Conservation (phyloP, 2,888 invertebrate species). For the Catocala sponsa region DNA sequence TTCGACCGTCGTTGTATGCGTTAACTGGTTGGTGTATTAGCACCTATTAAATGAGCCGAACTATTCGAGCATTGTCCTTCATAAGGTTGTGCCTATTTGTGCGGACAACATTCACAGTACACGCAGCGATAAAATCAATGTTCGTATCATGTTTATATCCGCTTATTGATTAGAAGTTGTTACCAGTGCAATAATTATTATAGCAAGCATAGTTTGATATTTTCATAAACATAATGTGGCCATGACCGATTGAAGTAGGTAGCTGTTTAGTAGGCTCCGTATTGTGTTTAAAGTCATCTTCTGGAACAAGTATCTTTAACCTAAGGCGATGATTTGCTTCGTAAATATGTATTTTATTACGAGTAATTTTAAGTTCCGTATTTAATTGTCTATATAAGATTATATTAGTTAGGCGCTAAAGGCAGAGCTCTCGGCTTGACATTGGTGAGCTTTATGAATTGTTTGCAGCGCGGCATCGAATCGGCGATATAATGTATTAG, state of each 20-base stretch:
- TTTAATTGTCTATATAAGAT: too few relatives aligned
- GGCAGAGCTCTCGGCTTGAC: too few relatives aligned
- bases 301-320: neutral
- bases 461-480: constrained; percentile 13
- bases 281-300: neutral
- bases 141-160: constrained; percentile 49
- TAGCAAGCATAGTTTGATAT: neutral
- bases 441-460: neutral
- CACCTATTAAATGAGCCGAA: constrained; percentile 38
- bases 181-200: neutral
- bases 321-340: neutral
- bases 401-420: too few relatives aligned
- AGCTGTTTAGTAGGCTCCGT: neutral
- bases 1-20: constrained; percentile 7
- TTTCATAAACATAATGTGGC: constrained; percentile 1
- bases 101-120: constrained; percentile 68
- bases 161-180: constrained; percentile 26
- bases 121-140: constrained; percentile 49
- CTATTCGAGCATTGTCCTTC: constrained; percentile 60
- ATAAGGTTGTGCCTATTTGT: constrained; percentile 59
- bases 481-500: constrained; percentile 52
- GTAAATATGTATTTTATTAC: too few relatives aligned
- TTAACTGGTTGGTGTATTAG: constrained; percentile 31
- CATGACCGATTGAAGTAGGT: constrained; percentile 6
- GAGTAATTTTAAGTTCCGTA: too few relatives aligned